A percentile compares a stretch with the other conserved stretches of the same genome.
These are phyloP conservation scores for Lepidostoma basale DNA, from an alignment of 1,140 invertebrate species.

Conservation along the genomic window DNA sequence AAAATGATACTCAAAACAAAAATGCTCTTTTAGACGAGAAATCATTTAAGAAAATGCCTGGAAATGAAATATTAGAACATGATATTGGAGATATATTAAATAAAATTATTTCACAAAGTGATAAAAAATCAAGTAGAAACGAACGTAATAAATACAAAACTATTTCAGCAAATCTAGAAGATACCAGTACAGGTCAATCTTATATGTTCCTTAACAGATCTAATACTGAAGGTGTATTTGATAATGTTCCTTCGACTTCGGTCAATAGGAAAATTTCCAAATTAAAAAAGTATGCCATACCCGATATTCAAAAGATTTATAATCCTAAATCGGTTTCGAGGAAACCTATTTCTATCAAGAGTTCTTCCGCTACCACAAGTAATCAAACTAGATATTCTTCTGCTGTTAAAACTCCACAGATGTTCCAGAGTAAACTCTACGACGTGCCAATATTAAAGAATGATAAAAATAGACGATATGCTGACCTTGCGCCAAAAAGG, in stretches of 20 bases:
- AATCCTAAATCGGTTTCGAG: slow-evolving; percentile 29
- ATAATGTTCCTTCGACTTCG: not conserved
- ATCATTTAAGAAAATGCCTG: not conserved
- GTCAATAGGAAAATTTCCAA: slow-evolving; percentile 35
- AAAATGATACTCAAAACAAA: not conserved
- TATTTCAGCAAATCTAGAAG: slow-evolving; percentile 50
- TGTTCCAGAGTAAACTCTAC: slow-evolving; percentile 8
- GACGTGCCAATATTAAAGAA: slow-evolving; percentile 13
- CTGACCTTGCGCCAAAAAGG: not conserved
- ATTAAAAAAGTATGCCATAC: slow-evolving; percentile 38
- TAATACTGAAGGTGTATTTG: not conserved
- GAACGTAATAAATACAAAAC: not conserved
- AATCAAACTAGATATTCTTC: not conserved
- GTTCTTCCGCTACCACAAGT: not conserved
- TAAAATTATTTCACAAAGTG: not conserved
- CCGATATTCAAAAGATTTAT: slow-evolving; percentile 42
- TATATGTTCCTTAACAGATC: slow-evolving; percentile 21
- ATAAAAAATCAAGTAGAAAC: not conserved
- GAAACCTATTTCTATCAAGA: not conserved
- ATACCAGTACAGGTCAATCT: slow-evolving; percentile 48
- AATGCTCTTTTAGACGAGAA: not conserved
- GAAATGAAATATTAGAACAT: not conserved
- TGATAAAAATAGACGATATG: not conserved
- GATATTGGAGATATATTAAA: slow-evolving; percentile 18
- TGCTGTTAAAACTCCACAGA: not conserved